phyloP scores from a whole-genome alignment of 2,797 vertebrate genomes.

The Sebastes glaucus region DNA sequence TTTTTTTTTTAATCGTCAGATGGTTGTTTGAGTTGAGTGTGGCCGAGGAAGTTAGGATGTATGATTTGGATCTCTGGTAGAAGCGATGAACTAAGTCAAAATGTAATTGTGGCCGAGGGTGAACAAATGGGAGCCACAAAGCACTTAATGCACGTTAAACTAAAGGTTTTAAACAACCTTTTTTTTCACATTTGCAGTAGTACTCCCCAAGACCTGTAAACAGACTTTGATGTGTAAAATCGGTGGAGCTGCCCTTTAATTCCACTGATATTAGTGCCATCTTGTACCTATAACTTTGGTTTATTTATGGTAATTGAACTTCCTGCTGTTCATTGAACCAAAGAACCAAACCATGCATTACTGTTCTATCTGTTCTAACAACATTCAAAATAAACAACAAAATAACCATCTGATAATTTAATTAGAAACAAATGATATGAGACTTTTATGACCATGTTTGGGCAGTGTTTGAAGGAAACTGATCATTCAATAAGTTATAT shows the following conservation, averaged over 20 bases:
- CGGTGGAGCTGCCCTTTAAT: background rate
- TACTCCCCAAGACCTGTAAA: no score
- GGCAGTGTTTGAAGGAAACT: conserved; percentile 20
- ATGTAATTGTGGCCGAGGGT: background rate
- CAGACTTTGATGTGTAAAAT: background rate
- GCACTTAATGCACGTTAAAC: background rate
- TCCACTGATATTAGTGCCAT: background rate
- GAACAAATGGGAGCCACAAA: background rate
- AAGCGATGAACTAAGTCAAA: conserved; percentile 4
- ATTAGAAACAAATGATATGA: background rate
- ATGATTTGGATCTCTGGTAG: conserved; percentile 5
- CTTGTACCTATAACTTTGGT: background rate
- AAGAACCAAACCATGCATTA: conserved; percentile 2
- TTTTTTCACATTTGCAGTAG: background rate
- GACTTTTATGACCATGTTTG: background rate
- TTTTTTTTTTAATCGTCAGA: background rate
- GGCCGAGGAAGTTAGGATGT: background rate
- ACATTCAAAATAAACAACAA: background rate
- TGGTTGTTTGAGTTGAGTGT: background rate
- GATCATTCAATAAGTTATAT: background rate
- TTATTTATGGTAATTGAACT: background rate
- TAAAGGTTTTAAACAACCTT: background rate
- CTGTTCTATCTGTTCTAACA: conserved; percentile 1
- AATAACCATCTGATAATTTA: background rate
- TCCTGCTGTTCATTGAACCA: background rate